These are phyloP conservation scores for Microcebus ravelobensis DNA, from an alignment of 2,113 vertebrate species.

Conservation along the genomic window DNA sequence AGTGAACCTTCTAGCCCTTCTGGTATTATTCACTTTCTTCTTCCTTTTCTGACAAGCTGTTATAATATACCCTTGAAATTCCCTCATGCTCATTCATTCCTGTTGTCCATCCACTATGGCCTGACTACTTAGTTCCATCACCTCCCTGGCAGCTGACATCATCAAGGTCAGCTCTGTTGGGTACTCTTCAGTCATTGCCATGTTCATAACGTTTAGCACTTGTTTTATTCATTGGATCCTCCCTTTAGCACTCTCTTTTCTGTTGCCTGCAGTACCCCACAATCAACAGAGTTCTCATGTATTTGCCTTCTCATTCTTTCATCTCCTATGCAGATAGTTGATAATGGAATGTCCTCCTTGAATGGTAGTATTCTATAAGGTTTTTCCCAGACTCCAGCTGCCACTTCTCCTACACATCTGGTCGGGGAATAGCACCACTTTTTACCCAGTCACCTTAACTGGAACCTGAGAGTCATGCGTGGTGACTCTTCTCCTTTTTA, in stretches of 20 bases:
- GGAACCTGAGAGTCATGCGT: neutral
- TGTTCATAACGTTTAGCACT: neutral
- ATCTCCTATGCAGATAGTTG: neutral
- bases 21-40: neutral
- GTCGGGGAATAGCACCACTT: neutral
- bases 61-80: neutral
- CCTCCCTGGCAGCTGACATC: neutral
- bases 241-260: neutral
- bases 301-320: neutral
- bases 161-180: neutral
- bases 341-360: neutral
- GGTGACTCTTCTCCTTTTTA: neutral
- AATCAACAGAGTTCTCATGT: neutral
- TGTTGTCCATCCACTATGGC: neutral
- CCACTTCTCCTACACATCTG: neutral
- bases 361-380: neutral
- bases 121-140: neutral
- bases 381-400: neutral
- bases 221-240: neutral
- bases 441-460: neutral
- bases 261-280: neutral
- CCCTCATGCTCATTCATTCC: neutral
- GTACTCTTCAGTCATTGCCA: no score
- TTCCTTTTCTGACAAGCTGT: neutral
- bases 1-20: neutral